phyloP scores from a whole-genome alignment of 2,113 vertebrate genomes.

The Pachycephala philippinensis region DNA sequence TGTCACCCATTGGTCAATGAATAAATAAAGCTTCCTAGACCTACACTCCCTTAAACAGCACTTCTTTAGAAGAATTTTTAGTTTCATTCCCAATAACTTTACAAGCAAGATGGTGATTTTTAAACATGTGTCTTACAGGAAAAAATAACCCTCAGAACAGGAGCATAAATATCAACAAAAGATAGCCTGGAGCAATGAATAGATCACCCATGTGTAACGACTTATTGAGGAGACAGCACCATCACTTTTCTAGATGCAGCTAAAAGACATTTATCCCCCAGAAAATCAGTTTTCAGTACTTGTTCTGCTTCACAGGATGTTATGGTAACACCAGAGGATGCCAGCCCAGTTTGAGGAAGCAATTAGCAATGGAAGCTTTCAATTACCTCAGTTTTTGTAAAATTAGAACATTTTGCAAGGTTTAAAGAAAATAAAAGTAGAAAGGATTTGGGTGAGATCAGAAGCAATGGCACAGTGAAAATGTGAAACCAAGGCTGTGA shows the following conservation, averaged over 20 bases:
- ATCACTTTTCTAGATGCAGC: neutral
- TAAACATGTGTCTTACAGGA: neutral
- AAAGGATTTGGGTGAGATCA: neutral
- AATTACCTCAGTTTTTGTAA: neutral
- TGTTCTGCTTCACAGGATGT: neutral
- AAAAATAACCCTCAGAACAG: neutral
- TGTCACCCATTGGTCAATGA: neutral
- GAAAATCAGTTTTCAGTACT: neutral
- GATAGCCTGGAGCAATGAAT: neutral
- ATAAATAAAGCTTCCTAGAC: neutral
- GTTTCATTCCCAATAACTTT: neutral
- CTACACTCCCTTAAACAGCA: neutral
- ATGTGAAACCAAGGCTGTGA: neutral
- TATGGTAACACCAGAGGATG: neutral
- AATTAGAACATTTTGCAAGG: neutral
- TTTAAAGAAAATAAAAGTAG: slow-evolving; percentile 1
- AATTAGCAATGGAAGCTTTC: neutral
- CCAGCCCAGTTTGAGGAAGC: neutral
- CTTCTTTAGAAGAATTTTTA: neutral
- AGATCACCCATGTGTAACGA: neutral
- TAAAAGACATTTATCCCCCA: neutral
- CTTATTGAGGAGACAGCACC: neutral
- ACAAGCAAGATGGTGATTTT: neutral
- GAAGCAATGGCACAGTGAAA: neutral
- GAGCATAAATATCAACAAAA: neutral